Evolutionary conservation across 1,140 invertebrate species (phyloP), one percentile per base, ranked within the genome.

Genomic region (Hylaeus anthracinus): DNA sequence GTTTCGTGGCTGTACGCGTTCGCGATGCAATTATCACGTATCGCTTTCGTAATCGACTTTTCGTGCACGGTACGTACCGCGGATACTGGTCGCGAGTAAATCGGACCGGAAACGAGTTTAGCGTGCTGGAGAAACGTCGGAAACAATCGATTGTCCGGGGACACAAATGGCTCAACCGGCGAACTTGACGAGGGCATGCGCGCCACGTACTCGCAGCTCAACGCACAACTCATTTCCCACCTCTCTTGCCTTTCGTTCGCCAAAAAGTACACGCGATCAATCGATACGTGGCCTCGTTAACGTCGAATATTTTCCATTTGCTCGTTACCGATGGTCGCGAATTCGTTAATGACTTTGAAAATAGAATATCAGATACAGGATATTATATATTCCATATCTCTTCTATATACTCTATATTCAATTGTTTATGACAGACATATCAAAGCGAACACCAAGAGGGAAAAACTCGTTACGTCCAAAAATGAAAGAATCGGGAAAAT

Each of bases 101-200:
- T 81, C 79, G 79, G 82, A 81, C 82, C 82, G 82, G 82, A 84
- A 84, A 81, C 73, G 82, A 84, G 79, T 84, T 84, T 84, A 84
- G 58, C 72, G 82, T 71, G 82, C 53, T 72, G 82, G 82, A 81
- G 82, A 84, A 84, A 84, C 82, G 82, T 84, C 82, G 82, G 82
- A 84, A 84, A 81, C 73, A 72, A 84, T 84, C 82, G 79, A 81
- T 84, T 84, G 79, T 81, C 82, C 67, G 15, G 65, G 72, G 41
- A 63, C 82, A 77, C 82, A 77, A 81, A 77, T 81, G 82, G 79
- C 70, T 81, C 72, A 43, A 56, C 64, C 63, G 79, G 63, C 73
- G 26, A 76, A 84, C 72, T 72, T 76, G 56, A 53, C 67, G 64
- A 41, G 69, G 53, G 69, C 82, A 81, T 84, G 82, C 79, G 82